These are phyloP conservation scores for Chaetorhynchus papuensis DNA, from an alignment of 2,113 vertebrate genomes.

Conservation along the genomic window DNA sequence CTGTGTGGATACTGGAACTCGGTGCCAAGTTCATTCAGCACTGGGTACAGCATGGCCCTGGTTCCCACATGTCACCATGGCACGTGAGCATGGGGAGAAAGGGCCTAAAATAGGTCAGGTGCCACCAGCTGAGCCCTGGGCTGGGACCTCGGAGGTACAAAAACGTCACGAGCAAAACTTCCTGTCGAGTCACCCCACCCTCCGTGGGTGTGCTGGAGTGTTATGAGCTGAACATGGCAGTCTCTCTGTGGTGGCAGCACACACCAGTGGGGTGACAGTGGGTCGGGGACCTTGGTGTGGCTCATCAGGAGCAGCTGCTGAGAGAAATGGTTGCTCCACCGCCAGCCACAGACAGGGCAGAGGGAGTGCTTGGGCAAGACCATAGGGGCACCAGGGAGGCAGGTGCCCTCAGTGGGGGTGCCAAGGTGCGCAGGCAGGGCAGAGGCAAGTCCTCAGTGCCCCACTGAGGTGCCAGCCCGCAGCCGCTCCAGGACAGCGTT, in stretches of 20 bases:
- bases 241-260: rapidly evolving
- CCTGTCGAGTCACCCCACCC: neutral
- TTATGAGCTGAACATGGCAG: neutral
- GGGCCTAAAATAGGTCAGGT: neutral
- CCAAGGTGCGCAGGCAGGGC: neutral
- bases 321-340: neutral
- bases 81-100: rapidly evolving
- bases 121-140: rapidly evolving
- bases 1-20: rapidly evolving
- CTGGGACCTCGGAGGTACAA: neutral
- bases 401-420: neutral
- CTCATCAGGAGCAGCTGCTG: neutral
- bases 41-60: rapidly evolving
- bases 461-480: neutral
- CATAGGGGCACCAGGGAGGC: neutral
- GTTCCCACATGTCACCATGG: rapidly evolving
- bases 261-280: rapidly evolving
- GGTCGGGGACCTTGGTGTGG: rapidly evolving
- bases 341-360: neutral
- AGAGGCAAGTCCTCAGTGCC: too few species aligned
- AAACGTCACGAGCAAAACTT: neutral
- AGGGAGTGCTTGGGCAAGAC: neutral
- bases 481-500: rapidly evolving
- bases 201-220: neutral
- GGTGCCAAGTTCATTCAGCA: rapidly evolving